Conservation (phyloP, 2,797 vertebrate genomes). For the Phoxinus dragarum region DNA sequence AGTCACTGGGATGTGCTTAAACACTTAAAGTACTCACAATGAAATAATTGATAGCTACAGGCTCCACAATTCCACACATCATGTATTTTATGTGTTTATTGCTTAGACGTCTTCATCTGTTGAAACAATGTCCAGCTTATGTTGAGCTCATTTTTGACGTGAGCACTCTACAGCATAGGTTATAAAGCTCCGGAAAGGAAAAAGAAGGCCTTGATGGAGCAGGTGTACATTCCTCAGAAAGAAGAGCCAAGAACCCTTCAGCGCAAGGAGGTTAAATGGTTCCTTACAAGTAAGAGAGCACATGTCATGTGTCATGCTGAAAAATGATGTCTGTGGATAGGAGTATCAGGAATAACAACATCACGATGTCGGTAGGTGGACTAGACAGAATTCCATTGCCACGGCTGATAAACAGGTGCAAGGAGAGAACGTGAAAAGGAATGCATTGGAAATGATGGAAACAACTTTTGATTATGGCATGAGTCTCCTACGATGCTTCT, state of each 20-base stretch:
- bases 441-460: constrained; percentile 60
- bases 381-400: constrained; percentile 54
- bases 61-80: constrained; percentile 39
- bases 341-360: constrained; percentile 68
- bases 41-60: constrained; percentile 33
- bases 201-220: constrained; percentile 58
- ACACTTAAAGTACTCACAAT: constrained; percentile 4
- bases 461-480: constrained; percentile 14
- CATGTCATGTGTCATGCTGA: constrained; percentile 64
- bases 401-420: constrained; percentile 64
- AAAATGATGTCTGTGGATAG: constrained; percentile 60
- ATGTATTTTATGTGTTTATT: constrained; percentile 32
- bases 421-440: constrained; percentile 60
- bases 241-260: constrained; percentile 66
- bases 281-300: constrained; percentile 64
- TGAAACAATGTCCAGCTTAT: constrained; percentile 48
- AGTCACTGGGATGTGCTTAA: constrained; percentile 22
- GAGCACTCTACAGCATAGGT: constrained; percentile 54
- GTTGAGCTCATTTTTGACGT: constrained; percentile 41
- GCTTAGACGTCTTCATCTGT: constrained; percentile 9
- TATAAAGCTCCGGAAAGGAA: constrained; percentile 51
- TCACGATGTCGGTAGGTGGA: constrained; percentile 53
- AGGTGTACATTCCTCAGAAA: constrained; percentile 74
- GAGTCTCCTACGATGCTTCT: constrained; percentile 20
- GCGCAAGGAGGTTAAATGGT: constrained; percentile 69